Percentiles rank a stretch among this genome's conserved stretches.
Evolutionary conservation across 2,797 vertebrate species (phyloP).

Genomic region (Pempheris klunzingeri): DNA sequence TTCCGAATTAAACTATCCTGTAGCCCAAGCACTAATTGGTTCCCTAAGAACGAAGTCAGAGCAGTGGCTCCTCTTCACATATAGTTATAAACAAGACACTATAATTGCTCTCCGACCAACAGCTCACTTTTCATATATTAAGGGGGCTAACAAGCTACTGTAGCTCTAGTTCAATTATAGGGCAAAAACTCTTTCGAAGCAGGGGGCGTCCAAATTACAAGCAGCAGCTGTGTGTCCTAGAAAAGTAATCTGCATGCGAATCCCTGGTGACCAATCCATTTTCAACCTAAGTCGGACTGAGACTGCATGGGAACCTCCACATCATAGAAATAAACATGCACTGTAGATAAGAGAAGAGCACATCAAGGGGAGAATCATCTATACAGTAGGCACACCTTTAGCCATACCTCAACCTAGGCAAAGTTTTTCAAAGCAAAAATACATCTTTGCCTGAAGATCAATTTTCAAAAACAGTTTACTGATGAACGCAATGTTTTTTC

Average conservation of each 20-base stretch:
- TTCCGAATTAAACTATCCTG: constrained; percentile 55
- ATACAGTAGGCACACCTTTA: neutral
- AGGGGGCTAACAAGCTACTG: constrained; percentile 57
- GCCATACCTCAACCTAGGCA: neutral
- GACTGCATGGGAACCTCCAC: constrained; percentile 5
- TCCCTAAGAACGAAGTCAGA: constrained; percentile 51
- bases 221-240: constrained; percentile 49
- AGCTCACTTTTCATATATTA: constrained; percentile 60
- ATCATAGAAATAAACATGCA: constrained; percentile 25
- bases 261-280: constrained; percentile 43
- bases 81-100: constrained; percentile 56
- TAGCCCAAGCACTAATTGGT: constrained; percentile 63
- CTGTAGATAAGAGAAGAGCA: constrained; percentile 1
- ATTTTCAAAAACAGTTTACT: neutral
- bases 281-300: constrained; percentile 27
- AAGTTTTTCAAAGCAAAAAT: neutral
- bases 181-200: constrained; percentile 35
- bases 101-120: constrained; percentile 69
- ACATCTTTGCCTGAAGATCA: constrained; percentile 7
- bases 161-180: constrained; percentile 50
- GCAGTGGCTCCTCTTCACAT: constrained; percentile 23
- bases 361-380: neutral
- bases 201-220: constrained; percentile 49
- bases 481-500: neutral
- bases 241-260: constrained; percentile 62